Conservation (phyloP, 1,140 invertebrate species). For the Periplaneta americana region DNA sequence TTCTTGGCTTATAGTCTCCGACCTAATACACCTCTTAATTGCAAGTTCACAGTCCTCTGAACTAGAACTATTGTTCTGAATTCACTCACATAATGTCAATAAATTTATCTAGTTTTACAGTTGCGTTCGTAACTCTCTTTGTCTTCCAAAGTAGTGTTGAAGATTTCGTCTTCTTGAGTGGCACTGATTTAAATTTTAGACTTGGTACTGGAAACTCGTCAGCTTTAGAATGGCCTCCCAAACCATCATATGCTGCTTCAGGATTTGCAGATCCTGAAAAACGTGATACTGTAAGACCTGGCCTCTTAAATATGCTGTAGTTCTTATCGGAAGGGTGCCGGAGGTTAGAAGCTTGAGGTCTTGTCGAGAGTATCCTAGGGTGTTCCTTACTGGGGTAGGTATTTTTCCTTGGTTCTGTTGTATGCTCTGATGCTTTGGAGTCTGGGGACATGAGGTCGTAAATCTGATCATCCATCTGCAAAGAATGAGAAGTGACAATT, state of each 20-base stretch:
- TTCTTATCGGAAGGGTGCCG: not conserved
- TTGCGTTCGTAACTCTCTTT: not conserved
- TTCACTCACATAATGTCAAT: not conserved
- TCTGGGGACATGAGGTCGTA: not conserved
- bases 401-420: too few species aligned
- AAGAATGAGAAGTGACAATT: too few species aligned
- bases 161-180: constrained; percentile 15
- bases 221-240: constrained; percentile 33
- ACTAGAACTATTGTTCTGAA: not conserved
- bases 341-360: too few species aligned
- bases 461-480: too few species aligned
- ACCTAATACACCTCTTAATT: too few species aligned
- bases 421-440: too few species aligned
- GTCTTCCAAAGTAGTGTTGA: not conserved
- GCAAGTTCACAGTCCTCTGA: not conserved
- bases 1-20: too few species aligned
- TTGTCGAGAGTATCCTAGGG: too few species aligned
- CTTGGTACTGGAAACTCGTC: constrained; percentile 30
- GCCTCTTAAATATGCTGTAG: not conserved
- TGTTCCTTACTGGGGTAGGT: too few species aligned
- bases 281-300: not conserved
- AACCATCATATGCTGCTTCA: constrained; percentile 29
- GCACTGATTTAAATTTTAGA: constrained; percentile 19
- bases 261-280: not conserved
- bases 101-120: not conserved